Evolutionary conservation across 2,888 invertebrate species (phyloP).

Genomic region (Pyrrhosoma nymphula): DNA sequence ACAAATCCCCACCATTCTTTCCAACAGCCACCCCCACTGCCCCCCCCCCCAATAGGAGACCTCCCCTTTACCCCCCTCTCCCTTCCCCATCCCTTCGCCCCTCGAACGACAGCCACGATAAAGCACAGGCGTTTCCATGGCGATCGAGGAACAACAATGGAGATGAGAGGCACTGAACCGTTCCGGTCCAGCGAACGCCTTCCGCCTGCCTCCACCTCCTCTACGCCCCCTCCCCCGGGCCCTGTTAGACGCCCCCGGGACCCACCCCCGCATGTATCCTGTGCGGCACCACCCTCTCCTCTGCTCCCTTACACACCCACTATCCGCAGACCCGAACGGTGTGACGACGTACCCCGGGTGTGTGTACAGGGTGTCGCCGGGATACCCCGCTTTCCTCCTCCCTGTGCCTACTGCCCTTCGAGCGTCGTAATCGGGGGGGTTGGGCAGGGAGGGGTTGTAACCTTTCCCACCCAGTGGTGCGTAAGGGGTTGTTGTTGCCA

Average conservation of each 20-base stretch:
- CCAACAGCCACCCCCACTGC: background rate
- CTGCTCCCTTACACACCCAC: background rate
- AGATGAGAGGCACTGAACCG: constrained; percentile 31
- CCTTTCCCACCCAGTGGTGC: background rate
- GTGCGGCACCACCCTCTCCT: background rate
- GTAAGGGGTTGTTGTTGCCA: constrained; percentile 34
- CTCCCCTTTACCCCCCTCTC: background rate
- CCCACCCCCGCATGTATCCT: background rate
- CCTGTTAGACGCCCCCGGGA: background rate
- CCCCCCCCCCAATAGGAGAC: background rate
- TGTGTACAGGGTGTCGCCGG: background rate
- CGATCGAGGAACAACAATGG: constrained; percentile 34
- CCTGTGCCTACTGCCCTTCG: background rate
- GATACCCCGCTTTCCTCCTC: background rate
- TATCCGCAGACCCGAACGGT: background rate
- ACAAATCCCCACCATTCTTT: background rate
- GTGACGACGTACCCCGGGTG: background rate
- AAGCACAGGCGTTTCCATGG: constrained; percentile 31
- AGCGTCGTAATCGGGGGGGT: too few species aligned
- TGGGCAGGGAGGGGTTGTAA: background rate
- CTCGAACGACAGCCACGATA: background rate
- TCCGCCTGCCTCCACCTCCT: background rate
- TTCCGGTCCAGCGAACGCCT: constrained; percentile 5
- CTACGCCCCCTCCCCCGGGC: background rate
- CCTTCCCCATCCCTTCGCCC: background rate